These are phyloP conservation scores for Dilophus febrilis DNA, from an alignment of 2,888 invertebrate species.

Conservation along the genomic window DNA sequence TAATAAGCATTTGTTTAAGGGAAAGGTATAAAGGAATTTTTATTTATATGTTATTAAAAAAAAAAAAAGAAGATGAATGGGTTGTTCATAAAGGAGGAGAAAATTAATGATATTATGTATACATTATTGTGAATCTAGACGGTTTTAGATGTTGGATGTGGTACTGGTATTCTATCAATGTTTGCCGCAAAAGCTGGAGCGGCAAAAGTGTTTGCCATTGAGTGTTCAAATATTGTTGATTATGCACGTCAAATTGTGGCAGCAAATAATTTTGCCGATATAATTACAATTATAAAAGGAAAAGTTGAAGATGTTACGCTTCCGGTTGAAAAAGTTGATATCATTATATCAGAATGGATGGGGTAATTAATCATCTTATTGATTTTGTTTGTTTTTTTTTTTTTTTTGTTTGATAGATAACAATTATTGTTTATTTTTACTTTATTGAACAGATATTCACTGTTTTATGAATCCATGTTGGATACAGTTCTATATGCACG, in stretches of 20 bases:
- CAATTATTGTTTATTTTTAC: conserved; percentile 5
- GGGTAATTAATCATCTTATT: no score
- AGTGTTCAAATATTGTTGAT: conserved; percentile 97
- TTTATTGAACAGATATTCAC: conserved; percentile 50
- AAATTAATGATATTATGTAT: no score
- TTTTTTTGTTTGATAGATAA: not conserved
- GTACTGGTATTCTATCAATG: conserved; percentile 98
- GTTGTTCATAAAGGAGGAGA: no score
- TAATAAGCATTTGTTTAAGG: conserved; percentile 94
- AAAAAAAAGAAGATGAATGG: no score
- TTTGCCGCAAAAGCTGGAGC: conserved; percentile 99
- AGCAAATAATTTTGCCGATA: conserved; percentile 59
- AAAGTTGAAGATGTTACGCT: conserved; percentile 90
- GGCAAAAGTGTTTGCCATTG: conserved; percentile 85
- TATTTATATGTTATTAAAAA: no score
- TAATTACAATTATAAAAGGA: conserved; percentile 72
- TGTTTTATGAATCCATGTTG: conserved; percentile 99
- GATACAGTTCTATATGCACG: conserved; percentile 97
- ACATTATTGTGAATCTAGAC: no score
- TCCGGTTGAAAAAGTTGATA: conserved; percentile 85
- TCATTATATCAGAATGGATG: conserved; percentile 71
- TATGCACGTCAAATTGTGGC: conserved; percentile 92
- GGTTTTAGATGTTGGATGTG: conserved; percentile 96
- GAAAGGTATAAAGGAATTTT: no score
- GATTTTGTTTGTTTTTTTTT: conserved; percentile 4